A percentile compares a stretch with the other conserved stretches of the same genome.
These are phyloP conservation scores for Cryptus armator DNA, from an alignment of 2,888 invertebrate species.

Conservation along the genomic window DNA sequence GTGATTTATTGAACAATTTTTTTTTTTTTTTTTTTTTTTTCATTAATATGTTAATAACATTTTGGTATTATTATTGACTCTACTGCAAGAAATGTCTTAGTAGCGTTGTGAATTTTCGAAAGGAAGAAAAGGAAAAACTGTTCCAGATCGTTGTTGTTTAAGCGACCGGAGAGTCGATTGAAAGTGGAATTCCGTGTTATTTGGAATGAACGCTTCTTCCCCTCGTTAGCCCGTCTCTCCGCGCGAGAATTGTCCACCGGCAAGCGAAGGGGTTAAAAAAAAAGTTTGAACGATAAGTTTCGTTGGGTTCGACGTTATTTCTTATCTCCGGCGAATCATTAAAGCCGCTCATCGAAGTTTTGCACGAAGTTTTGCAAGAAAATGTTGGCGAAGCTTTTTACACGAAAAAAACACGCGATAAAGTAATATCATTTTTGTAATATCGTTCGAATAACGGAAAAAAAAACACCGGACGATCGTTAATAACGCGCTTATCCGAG, in stretches of 20 bases:
- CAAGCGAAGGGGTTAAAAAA: slow-evolving; percentile 23
- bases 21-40: no score
- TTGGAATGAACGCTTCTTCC: no score
- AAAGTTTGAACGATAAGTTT: slow-evolving; percentile 26
- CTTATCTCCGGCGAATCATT: slow-evolving; percentile 69
- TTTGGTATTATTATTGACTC: no score
- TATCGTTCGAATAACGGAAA: neutral
- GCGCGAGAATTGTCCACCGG: neutral
- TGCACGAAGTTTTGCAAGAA: slow-evolving; percentile 42
- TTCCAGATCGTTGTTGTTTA: no score
- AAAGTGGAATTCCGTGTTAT: no score
- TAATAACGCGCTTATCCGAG: neutral
- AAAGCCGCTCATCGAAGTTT: slow-evolving; percentile 34
- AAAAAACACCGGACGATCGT: slow-evolving; percentile 27
- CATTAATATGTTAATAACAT: no score
- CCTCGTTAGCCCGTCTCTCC: neutral
- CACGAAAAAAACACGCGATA: neutral
- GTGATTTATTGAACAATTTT: no score
- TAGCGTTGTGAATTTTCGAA: neutral
- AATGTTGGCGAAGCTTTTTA: slow-evolving; percentile 1
- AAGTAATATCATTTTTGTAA: neutral
- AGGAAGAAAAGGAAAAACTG: no score
- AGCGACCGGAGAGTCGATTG: no score
- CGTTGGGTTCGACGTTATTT: slow-evolving; percentile 72
- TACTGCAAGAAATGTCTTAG: no score